Evolutionary conservation across 53 echinoderm and acorn worm genomes (phyloP).

Genomic region (Antedon mediterranea): DNA sequence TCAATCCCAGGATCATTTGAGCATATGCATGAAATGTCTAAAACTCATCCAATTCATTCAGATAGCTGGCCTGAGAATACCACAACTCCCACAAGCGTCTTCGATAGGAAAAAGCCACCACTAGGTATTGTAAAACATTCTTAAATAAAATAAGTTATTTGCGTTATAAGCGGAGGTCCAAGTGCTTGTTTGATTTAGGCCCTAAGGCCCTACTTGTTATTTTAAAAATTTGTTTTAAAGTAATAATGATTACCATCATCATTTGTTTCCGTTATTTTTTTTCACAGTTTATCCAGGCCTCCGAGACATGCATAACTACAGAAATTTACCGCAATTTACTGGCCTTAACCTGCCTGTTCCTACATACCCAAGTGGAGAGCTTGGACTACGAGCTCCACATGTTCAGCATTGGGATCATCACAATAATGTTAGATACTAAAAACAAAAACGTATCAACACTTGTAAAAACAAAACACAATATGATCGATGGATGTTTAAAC

Average conservation of each 20-base stretch:
- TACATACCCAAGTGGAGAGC: slow-evolving; percentile 62
- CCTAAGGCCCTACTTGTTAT: no score
- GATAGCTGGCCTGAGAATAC: slow-evolving; percentile 84
- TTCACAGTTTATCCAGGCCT: slow-evolving; percentile 67
- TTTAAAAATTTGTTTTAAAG: no score
- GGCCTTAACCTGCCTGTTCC: slow-evolving; percentile 77
- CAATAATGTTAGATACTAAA: slow-evolving; percentile 63
- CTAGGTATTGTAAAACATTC: slow-evolving; percentile 30
- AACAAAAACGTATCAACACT: no score
- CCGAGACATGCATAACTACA: slow-evolving; percentile 82
- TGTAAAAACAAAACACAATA: no score
- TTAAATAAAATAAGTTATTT: no score
- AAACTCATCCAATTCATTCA: slow-evolving; percentile 46
- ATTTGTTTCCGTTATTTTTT: no score
- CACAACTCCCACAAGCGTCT: slow-evolving; percentile 33
- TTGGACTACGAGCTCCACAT: slow-evolving; percentile 66
- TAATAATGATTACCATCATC: no score
- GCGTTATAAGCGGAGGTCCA: no score
- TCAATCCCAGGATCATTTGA: slow-evolving; percentile 76
- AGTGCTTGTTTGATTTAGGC: no score
- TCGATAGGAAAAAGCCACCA: slow-evolving; percentile 75
- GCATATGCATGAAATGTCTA: slow-evolving; percentile 66
- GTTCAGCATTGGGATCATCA: slow-evolving; percentile 85
- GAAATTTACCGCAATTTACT: slow-evolving; percentile 85
- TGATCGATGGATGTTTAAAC: no score